phyloP scores from a whole-genome alignment of 2,797 vertebrate species.

The Sparus aurata region DNA sequence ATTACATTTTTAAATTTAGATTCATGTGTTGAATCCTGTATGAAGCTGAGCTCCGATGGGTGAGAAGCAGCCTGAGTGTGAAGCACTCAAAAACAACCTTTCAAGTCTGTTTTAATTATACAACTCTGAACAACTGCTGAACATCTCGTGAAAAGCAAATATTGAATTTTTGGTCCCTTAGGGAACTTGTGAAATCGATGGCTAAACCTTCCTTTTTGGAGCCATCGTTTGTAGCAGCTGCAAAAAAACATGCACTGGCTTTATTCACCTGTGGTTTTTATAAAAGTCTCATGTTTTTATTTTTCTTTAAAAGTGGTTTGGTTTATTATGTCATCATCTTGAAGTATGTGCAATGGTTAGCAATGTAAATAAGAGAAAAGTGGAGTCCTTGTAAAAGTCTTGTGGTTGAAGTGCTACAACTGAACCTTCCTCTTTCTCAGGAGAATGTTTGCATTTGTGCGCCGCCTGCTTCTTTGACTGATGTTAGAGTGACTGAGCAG shows the following conservation, averaged over 20 bases:
- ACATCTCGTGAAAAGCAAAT: not conserved
- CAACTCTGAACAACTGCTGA: too few species aligned
- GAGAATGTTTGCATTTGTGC: constrained; percentile 56
- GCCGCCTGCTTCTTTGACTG: constrained; percentile 43
- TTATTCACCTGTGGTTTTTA: constrained; percentile 31
- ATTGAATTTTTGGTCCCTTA: not conserved
- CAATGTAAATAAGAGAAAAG: constrained; percentile 9
- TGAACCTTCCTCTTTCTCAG: constrained; percentile 76
- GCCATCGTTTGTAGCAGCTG: constrained; percentile 7
- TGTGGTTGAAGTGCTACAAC: constrained; percentile 47
- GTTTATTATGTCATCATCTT: constrained; percentile 4
- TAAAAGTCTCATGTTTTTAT: constrained; percentile 30
- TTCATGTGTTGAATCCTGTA: not conserved
- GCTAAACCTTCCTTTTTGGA: not conserved
- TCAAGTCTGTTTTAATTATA: not conserved
- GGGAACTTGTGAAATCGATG: not conserved
- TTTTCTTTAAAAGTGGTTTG: constrained; percentile 14
- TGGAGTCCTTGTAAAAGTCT: constrained; percentile 33
- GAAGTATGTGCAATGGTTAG: constrained; percentile 44
- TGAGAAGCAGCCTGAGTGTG: not conserved
- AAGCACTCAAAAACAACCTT: not conserved
- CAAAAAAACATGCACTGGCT: constrained; percentile 19
- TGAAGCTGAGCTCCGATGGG: not conserved
- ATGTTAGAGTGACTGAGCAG: constrained; percentile 47
- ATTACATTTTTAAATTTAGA: not conserved